phyloP scores from a whole-genome alignment of 1,140 invertebrate species.

The Diachasmimorpha longicaudata region DNA sequence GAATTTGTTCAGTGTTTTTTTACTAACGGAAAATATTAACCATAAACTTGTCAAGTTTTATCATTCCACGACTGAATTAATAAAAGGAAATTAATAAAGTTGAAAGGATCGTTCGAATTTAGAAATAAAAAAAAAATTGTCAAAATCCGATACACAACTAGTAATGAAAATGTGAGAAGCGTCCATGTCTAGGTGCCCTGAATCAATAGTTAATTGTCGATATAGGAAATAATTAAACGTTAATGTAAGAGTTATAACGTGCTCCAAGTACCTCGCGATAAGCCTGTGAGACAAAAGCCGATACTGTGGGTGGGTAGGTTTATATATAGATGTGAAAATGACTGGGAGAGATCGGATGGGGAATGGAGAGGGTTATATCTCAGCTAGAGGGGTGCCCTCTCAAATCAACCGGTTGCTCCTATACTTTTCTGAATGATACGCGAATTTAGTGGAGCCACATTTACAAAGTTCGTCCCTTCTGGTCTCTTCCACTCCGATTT shows the following conservation, averaged over 20 bases:
- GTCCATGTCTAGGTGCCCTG: conserved; percentile 1
- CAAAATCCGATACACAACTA: not conserved
- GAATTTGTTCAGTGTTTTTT: too few relatives aligned
- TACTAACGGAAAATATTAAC: too few relatives aligned
- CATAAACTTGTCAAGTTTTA: too few relatives aligned
- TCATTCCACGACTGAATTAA: not conserved
- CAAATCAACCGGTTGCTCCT: conserved; percentile 1
- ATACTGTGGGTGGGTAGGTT: not conserved
- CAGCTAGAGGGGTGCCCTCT: conserved; percentile 23
- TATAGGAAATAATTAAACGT: conserved; percentile 19
- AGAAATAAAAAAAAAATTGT: not conserved
- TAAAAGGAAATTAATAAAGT: not conserved
- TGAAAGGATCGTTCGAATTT: not conserved
- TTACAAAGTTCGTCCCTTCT: not conserved
- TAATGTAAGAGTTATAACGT: conserved; percentile 15
- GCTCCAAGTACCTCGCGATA: conserved; percentile 17
- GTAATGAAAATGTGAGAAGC: not conserved
- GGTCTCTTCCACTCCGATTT: not conserved
- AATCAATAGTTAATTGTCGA: not conserved
- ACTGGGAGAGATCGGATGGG: conserved; percentile 33
- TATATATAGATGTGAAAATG: conserved; percentile 26
- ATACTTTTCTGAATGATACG: not conserved
- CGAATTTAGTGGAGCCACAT: not conserved
- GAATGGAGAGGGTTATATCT: conserved; percentile 29
- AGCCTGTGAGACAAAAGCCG: conserved; percentile 2